These are phyloP conservation scores for Oscheius sp. DNA, from an alignment of 2,888 invertebrate species.

Conservation along the genomic window DNA sequence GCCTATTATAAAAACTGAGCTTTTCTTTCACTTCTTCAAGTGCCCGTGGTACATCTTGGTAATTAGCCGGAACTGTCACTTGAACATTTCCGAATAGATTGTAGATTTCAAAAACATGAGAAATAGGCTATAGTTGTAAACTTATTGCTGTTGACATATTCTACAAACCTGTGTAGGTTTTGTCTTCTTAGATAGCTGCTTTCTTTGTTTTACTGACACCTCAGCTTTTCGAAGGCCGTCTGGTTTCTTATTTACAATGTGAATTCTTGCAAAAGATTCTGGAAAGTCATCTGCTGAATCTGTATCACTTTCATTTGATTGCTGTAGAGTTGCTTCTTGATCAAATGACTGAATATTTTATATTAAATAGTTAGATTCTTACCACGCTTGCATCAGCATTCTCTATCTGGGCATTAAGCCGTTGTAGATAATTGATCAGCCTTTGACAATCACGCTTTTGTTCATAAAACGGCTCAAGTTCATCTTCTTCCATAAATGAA, in stretches of 20 bases:
- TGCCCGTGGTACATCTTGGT: slow-evolving; percentile 45
- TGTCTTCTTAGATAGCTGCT: slow-evolving; percentile 20
- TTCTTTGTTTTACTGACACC: slow-evolving; percentile 31
- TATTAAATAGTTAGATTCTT: background rate
- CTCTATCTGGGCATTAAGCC: slow-evolving; percentile 15
- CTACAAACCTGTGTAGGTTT: slow-evolving; percentile 23
- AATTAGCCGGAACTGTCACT: slow-evolving; percentile 47
- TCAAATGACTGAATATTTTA: background rate
- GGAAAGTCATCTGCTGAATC: slow-evolving; percentile 40
- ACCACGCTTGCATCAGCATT: background rate
- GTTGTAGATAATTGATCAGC: slow-evolving; percentile 54
- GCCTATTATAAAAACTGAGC: slow-evolving; percentile 44
- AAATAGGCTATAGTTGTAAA: slow-evolving; percentile 49
- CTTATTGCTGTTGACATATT: background rate
- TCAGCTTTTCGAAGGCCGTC: background rate
- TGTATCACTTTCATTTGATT: slow-evolving; percentile 1
- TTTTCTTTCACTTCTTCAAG: slow-evolving; percentile 39
- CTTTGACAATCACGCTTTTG: slow-evolving; percentile 57
- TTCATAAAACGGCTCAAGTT: slow-evolving; percentile 62
- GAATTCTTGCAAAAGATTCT: slow-evolving; percentile 29
- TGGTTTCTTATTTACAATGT: background rate
- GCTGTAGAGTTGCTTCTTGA: background rate
- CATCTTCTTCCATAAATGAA: slow-evolving; percentile 45
- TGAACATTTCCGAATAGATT: slow-evolving; percentile 53
- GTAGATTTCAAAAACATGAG: slow-evolving; percentile 56